Evolutionary conservation across 2,888 invertebrate genomes (phyloP), one percentile per base, ranked within the genome.

Genomic region (Scaptomyza flava): DNA sequence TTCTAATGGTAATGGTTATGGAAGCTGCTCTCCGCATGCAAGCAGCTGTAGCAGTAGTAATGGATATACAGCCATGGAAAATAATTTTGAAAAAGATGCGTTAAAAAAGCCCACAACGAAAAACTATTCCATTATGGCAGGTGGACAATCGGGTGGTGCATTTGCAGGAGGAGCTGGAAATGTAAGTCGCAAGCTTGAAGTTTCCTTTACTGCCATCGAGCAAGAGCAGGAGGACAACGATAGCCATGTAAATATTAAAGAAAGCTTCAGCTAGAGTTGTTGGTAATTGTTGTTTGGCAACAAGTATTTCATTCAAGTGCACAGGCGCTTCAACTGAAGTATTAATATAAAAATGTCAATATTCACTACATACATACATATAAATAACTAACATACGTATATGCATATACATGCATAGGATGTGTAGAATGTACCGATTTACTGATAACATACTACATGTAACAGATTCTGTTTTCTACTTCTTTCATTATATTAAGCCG

Each of bases 61-160:
- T 66, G 57, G 69, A 51, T 47, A 62, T 51, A 36, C 14, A 27
- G 38, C 11, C 14, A 38, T 38, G 11, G 54, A 54, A 8, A 11
- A 14, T 9, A 14, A 2, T 8, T 4, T n/a, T 45, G 79, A 79
- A 11, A 82, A 73, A 23, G 79, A 79, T 11, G 54, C 56, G n/a
- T 42, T 48, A 0, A 65, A 67, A 12, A 83, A 83, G 42, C 27
- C 67, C 6, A 31, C 63, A 50, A 50, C 70, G 7, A 91, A 89
- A 68, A 90, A 81, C 42, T 87, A 88, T 56, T 91, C 91, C 6
- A 90, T 90, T 38, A 90, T 90, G 90, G 85, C 82, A 11, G 81
- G 81, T 11, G 63, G 78, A 17, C 75, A 66, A 11, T 33, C 48
- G 7, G 48, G 46, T 6, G 53, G 58, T 1, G 17, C 53, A 34